Base-by-base conservation (phyloP, 2,888 invertebrate species). In the Tipula lateralis region DNA sequence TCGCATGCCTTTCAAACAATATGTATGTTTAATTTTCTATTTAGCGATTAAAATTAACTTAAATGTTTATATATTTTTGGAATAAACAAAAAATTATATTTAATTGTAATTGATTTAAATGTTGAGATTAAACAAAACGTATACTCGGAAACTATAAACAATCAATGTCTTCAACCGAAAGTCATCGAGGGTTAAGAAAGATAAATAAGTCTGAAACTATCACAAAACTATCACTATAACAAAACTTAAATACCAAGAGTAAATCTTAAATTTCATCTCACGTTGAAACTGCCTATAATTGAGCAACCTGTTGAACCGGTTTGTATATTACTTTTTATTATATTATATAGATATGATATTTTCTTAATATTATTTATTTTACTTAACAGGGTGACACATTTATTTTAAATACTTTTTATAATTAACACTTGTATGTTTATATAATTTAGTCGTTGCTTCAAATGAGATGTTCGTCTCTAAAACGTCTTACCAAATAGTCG, bases 221-320 rank as follows among this genome's bases (percentile, higher is more conserved):
- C 66, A 66, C 66, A 66, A 66, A 66, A 66, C 66, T 66, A 66
- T 24, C 44, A 66, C 66, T 24, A 66, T 66, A 66, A 24, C 1
- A 4, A 16, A 50, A 1, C 0, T 50, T 16, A 50, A 50, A 50
- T 50, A 50, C 44, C 44, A 50, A 16, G 44, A 50, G 19, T 50
- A 50, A 50, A 50, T 50, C 44, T 50, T 19, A 50, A 16, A 19
- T 50, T 66, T 66, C 1, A 66, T 66, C 66, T 66, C 66, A 66
- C 24, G 66, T 66, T 66, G 66, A 66, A 66, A 66, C 9, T 66
- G 66, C 66, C 66, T 66, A 66, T 66, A 66, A 66, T 24, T 66
- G 66, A 66, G 66, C 66, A 84, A 85, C 85, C 85, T 85, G 85
- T 85, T 84, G 81, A 29, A 85, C 85, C 85, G 85, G 85, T 85